Percentiles rank a stretch among this genome's conserved stretches.
These are phyloP conservation scores for Anarrhichthys ocellatus DNA, from an alignment of 2,113 vertebrate genomes.

Conservation along the genomic window DNA sequence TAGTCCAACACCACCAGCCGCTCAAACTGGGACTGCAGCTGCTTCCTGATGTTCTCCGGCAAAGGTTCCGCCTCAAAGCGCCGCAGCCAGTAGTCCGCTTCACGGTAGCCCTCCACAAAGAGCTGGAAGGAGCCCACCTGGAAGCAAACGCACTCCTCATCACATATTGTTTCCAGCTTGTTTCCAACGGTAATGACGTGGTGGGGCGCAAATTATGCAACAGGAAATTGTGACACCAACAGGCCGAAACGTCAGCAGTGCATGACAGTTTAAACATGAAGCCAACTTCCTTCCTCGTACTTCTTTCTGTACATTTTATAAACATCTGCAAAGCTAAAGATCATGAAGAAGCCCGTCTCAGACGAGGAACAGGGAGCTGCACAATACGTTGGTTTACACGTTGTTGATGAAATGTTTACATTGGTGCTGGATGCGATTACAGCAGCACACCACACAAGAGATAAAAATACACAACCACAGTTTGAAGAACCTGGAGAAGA, in stretches of 20 bases:
- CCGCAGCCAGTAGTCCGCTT: constrained; percentile 96
- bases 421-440: background rate
- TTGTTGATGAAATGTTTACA: background rate
- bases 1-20: constrained; percentile 95
- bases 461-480: constrained; percentile 9
- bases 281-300: constrained; percentile 22
- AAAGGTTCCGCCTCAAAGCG: constrained; percentile 96
- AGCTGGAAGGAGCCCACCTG: constrained; percentile 98
- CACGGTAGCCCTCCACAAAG: constrained; percentile 96
- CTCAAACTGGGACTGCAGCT: constrained; percentile 97
- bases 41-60: constrained; percentile 96
- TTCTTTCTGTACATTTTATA: constrained; percentile 22
- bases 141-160: constrained; percentile 3
- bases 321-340: background rate
- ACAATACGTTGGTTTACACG: background rate
- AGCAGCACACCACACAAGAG: background rate
- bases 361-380: background rate
- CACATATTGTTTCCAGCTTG: background rate
- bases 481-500: background rate
- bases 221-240: background rate
- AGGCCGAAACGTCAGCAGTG: background rate
- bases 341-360: background rate
- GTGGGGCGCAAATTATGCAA: background rate
- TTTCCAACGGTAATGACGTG: background rate
- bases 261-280: constrained; percentile 5